Conservation (phyloP, 2,888 invertebrate genomes). For the Cosmia pyralina region DNA sequence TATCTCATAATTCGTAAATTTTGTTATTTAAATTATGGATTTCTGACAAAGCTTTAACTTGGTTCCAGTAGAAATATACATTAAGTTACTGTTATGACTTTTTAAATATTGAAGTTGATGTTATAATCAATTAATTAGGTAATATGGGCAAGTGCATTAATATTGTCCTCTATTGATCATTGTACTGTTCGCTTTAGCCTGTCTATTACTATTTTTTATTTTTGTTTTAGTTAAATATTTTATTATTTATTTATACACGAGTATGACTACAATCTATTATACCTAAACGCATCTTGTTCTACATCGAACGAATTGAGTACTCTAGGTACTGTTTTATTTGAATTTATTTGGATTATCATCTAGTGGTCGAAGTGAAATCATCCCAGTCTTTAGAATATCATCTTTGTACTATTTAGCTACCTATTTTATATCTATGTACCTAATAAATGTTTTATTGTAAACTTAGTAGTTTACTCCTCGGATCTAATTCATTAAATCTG, state of each 20-base stretch:
- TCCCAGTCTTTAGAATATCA: constrained; percentile 82
- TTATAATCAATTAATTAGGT: constrained; percentile 90
- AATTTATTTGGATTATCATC: constrained; percentile 70
- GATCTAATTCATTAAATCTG: constrained; percentile 86
- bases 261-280: constrained; percentile 79
- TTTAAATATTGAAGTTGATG: constrained; percentile 89
- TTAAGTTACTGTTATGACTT: constrained; percentile 90
- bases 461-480: constrained; percentile 86
- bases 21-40: constrained; percentile 90
- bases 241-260: constrained; percentile 89
- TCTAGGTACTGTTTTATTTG: constrained; percentile 75
- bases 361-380: constrained; percentile 76
- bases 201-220: constrained; percentile 85
- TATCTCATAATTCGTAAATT: constrained; percentile 88
- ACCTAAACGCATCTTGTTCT: constrained; percentile 75
- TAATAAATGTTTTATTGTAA: constrained; percentile 89
- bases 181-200: constrained; percentile 88
- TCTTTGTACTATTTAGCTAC: constrained; percentile 84
- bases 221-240: constrained; percentile 90
- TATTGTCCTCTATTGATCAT: constrained; percentile 88
- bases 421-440: constrained; percentile 86
- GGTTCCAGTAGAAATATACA: constrained; percentile 90
- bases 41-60: constrained; percentile 90
- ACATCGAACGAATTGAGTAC: constrained; percentile 80
- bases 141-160: constrained; percentile 90